Percentiles rank a stretch among this genome's conserved stretches.
Conservation (phyloP, 1,140 invertebrate species). For the Archivesica marissinica region DNA sequence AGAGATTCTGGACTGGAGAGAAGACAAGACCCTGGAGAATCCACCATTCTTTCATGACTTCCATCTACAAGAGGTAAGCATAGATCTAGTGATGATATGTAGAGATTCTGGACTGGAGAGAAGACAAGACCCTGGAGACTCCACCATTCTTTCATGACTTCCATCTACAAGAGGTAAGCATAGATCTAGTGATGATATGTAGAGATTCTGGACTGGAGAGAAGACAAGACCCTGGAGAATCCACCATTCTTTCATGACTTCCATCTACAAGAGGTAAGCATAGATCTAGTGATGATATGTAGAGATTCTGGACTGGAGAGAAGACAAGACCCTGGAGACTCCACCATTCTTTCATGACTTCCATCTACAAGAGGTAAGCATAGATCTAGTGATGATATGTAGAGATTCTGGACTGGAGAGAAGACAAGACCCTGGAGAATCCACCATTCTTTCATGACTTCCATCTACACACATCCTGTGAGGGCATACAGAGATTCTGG, state of each 20-base stretch:
- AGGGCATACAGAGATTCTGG: no score
- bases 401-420: conserved; percentile 79
- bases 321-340: conserved; percentile 61
- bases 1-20: conserved; percentile 79
- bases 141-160: conserved; percentile 82
- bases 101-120: conserved; percentile 78
- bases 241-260: conserved; percentile 82
- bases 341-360: conserved; percentile 82
- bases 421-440: conserved; percentile 57
- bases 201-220: conserved; percentile 79
- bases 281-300: conserved; percentile 81
- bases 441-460: conserved; percentile 82
- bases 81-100: no score
- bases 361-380: conserved; percentile 81
- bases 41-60: conserved; percentile 82
- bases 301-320: conserved; percentile 79
- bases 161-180: conserved; percentile 81
- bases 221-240: conserved; percentile 57
- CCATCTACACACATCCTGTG: no score
- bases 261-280: conserved; percentile 81
- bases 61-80: conserved; percentile 83
- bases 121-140: conserved; percentile 61
- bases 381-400: conserved; percentile 80
- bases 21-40: conserved; percentile 57
- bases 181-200: conserved; percentile 79